Evolutionary conservation across 2,797 vertebrate species (phyloP).

Genomic region (Lindbergichthys nudifrons): DNA sequence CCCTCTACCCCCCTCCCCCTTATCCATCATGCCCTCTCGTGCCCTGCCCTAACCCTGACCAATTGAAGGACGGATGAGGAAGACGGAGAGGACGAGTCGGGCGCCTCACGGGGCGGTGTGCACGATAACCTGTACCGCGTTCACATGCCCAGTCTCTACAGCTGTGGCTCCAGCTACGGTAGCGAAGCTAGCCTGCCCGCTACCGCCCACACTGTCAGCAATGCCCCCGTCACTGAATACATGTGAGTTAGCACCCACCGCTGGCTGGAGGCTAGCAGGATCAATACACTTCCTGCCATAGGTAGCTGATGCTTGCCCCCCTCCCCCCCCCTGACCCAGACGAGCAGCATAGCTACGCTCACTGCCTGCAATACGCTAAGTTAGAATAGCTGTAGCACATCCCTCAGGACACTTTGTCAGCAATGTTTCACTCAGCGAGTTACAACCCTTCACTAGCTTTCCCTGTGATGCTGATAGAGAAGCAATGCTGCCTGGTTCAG

Average conservation of each 20-base stretch:
- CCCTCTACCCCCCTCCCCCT: slow-evolving; percentile 56
- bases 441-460: slow-evolving; percentile 38
- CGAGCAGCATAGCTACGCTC: slow-evolving; percentile 47
- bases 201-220: slow-evolving; percentile 99
- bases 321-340: slow-evolving; percentile 42
- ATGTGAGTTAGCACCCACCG: slow-evolving; percentile 91
- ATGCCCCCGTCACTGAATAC: slow-evolving; percentile 99
- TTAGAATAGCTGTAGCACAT: slow-evolving; percentile 54
- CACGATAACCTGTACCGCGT: slow-evolving; percentile 99
- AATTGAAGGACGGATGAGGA: slow-evolving; percentile 91
- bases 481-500: slow-evolving; percentile 33
- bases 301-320: slow-evolving; percentile 66
- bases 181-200: slow-evolving; percentile 99
- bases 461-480: slow-evolving; percentile 37
- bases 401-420: slow-evolving; percentile 51
- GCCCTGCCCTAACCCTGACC: slow-evolving; percentile 68
- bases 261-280: slow-evolving; percentile 72
- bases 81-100: slow-evolving; percentile 94
- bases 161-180: slow-evolving; percentile 98
- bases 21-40: slow-evolving; percentile 66
- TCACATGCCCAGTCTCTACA: slow-evolving; percentile 99
- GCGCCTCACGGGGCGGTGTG: slow-evolving; percentile 82
- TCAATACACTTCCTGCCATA: slow-evolving; percentile 68
- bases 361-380: slow-evolving; percentile 43
- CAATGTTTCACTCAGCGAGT: slow-evolving; percentile 28